Evolutionary conservation across 2,888 invertebrate genomes (phyloP), one percentile per base, ranked within the genome.

Genomic region (Caenorhabditis uteleia): DNA sequence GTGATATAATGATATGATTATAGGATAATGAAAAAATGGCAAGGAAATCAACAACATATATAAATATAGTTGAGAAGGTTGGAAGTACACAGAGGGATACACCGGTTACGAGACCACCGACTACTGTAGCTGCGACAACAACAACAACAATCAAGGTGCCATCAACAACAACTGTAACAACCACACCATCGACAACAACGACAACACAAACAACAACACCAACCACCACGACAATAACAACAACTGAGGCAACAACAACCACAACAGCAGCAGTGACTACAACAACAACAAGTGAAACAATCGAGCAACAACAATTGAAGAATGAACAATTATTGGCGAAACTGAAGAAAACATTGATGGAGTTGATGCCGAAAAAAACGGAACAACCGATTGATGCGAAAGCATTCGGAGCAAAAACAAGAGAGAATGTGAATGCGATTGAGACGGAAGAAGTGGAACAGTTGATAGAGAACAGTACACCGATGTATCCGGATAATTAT

Each of bases 1-100:
- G 38, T 12, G n/a, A 38, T 7, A 38, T 29, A 29, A 29, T 29
- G n/a, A n/a, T 16, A 16, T 7, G 44, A 16, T 59, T 76, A 46
- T 44, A 77, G 77, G 77, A 77, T 29, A 58, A 58, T 34, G 64
- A 58, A 1, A 34, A 51, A 8, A 55, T 60, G 4, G 54, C 64
- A 16, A 29, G 57, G 14, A 65, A 49, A 38, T 51, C 72, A 8
- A 68, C 51, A 7, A 66, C 71, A 2, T 59, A 62, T 38, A 60
- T 77, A 8, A 71, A 68, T 38, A 44, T 76, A 23, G 38, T 62
- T 7, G 71, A 71, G 10, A 60, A 67, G 21, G 23, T 31, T 3
- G 27, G 27, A 1, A n/a, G 21, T 26, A 38, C 27, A 42, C 38
- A 31, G 21, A 36, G 21, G 20, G 16, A 5, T 14, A 36, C 33